phyloP scores from a whole-genome alignment of 2,113 vertebrate species.

The Nymphicus hollandicus region DNA sequence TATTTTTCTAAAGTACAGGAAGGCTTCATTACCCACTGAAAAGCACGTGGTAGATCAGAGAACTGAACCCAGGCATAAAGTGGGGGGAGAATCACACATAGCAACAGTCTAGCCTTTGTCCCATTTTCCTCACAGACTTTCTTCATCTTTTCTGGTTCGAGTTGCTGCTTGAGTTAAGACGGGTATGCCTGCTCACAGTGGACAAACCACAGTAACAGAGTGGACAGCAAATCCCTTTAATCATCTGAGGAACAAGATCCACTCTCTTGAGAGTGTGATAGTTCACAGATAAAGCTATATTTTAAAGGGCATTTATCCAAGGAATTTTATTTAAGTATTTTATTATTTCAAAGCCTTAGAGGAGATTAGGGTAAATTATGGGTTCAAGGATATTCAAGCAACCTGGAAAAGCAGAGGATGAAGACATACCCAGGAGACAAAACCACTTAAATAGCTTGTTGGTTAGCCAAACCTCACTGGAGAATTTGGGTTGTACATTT shows the following conservation, averaged over 20 bases:
- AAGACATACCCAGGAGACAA: constrained; percentile 23
- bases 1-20: constrained; percentile 1
- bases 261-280: neutral
- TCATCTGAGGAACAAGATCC: neutral
- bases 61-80: neutral
- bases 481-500: constrained; percentile 22
- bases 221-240: constrained; percentile 26
- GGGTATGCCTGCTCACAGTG: neutral
- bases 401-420: constrained; percentile 52
- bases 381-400: constrained; percentile 34
- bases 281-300: constrained; percentile 15
- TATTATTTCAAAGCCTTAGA: constrained; percentile 55
- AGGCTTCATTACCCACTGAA: neutral
- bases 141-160: neutral
- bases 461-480: constrained; percentile 44
- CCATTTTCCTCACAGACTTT: neutral
- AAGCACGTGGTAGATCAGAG: neutral
- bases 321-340: constrained; percentile 26
- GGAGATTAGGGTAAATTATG: constrained; percentile 47
- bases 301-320: constrained; percentile 31
- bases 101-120: neutral
- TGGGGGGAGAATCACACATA: neutral
- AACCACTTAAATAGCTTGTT: constrained; percentile 46
- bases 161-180: neutral
- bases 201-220: neutral